phyloP scores from a whole-genome alignment of 1,140 invertebrate genomes.

The Drosophila miranda region DNA sequence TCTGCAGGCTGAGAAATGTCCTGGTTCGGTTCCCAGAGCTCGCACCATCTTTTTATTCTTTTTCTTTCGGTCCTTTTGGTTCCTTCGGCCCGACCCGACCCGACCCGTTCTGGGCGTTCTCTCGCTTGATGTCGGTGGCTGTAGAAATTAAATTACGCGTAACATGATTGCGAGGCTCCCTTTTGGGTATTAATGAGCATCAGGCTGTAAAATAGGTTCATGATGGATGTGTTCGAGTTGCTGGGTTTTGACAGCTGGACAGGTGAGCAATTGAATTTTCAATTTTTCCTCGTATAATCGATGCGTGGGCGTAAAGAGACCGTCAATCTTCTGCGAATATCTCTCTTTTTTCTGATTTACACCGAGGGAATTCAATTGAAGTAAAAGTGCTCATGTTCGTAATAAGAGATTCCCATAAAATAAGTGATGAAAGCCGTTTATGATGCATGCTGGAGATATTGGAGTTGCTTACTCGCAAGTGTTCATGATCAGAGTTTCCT shows the following conservation, averaged over 20 bases:
- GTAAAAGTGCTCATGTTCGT: constrained; percentile 9
- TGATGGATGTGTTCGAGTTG: constrained; percentile 59
- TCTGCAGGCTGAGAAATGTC: constrained; percentile 47
- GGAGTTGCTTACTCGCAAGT: too few species aligned
- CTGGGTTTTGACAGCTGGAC: constrained; percentile 50
- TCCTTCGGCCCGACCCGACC: constrained; percentile 2
- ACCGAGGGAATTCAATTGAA: constrained; percentile 29
- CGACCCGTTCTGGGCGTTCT: not conserved
- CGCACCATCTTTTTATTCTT: constrained; percentile 50
- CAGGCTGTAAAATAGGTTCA: constrained; percentile 55
- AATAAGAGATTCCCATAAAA: not conserved
- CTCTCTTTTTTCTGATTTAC: constrained; percentile 21
- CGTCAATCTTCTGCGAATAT: constrained; percentile 38
- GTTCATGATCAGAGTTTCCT: too few species aligned
- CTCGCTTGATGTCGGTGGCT: constrained; percentile 15
- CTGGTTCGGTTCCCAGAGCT: not conserved
- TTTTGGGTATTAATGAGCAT: constrained; percentile 77
- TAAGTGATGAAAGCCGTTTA: not conserved
- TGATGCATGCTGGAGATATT: too few species aligned
- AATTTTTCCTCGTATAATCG: constrained; percentile 28
- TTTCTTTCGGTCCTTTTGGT: constrained; percentile 29
- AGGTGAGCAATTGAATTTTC: constrained; percentile 52
- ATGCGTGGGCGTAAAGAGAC: constrained; percentile 20
- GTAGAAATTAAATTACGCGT: constrained; percentile 77
- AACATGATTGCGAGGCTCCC: constrained; percentile 72